These are phyloP conservation scores for Liopterus haemorrhoidalis DNA, from an alignment of 2,888 invertebrate genomes.

Conservation along the genomic window DNA sequence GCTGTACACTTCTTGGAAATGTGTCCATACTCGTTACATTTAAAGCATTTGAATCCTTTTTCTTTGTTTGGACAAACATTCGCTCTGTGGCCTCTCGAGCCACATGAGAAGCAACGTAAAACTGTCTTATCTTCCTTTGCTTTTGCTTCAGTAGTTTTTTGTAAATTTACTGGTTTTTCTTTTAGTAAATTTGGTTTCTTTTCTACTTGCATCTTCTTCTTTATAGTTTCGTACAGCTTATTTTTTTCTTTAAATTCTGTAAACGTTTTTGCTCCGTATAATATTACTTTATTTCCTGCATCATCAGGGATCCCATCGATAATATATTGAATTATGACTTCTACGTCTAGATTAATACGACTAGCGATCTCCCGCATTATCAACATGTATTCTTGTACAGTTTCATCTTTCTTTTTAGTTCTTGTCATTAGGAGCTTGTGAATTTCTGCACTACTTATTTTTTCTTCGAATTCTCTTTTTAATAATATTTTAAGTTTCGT, in stretches of 20 bases:
- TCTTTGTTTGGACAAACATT: slow-evolving; percentile 7
- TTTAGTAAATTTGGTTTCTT: not conserved
- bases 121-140: slow-evolving; percentile 1
- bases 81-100: slow-evolving; percentile 5
- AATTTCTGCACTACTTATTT: slow-evolving; percentile 12
- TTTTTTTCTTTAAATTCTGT: slow-evolving; percentile 2
- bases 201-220: not conserved
- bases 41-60: slow-evolving; percentile 11
- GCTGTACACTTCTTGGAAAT: slow-evolving; percentile 6
- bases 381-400: slow-evolving; percentile 9
- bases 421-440: slow-evolving; percentile 6
- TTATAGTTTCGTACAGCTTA: slow-evolving; percentile 3
- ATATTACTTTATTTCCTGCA: slow-evolving; percentile 4
- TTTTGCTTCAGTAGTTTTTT: not conserved
- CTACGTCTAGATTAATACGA: not conserved
- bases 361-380: slow-evolving; percentile 3
- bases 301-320: slow-evolving; percentile 8
- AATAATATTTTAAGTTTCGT: slow-evolving; percentile 13
- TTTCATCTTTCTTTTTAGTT: slow-evolving; percentile 4
- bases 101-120: slow-evolving; percentile 8
- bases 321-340: slow-evolving; percentile 7
- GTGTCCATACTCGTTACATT: slow-evolving; percentile 11
- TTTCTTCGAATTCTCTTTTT: slow-evolving; percentile 12
- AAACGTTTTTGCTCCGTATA: slow-evolving; percentile 13
- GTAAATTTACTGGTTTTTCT: not conserved